Base-by-base conservation (phyloP, 2,113 vertebrate species). In the Phalacrocorax aristotelis region DNA sequence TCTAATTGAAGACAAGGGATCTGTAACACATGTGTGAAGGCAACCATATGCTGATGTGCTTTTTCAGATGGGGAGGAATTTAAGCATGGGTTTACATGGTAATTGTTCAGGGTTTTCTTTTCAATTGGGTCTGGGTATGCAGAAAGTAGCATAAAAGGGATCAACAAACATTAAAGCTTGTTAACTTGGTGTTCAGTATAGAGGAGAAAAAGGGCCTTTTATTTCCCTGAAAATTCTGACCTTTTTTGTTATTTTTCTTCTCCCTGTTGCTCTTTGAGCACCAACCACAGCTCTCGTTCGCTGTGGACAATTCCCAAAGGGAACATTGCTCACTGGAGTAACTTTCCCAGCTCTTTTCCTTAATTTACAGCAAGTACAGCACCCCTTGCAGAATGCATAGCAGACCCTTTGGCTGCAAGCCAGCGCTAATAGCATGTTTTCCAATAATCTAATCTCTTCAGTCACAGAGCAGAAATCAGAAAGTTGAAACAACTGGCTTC, bases 371-470 rank as follows among this genome's bases (percentile, higher is more conserved):
- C 2, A 4, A 91, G 42, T 65, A 82, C 74, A 91, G 96, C 93
- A 95, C 87, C 95, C 82, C 82, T 88, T 82, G 49, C 81, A 83
- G 96, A 91, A 95, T 54, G 87, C 42, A 55, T 23, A 93, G 81
- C 96, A 96, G 93, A 93, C 54, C 55, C 42, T 74, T 79, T 95
- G 96, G 94, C 93, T 3, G 9, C 42, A 77, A 83, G 96, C 96
- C 97, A 96, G 74, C 4, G 66, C 54, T 95, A 91, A 95, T 81
- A 93, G 77, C 69, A 44, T 91, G 84, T 93, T 96, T 95, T 95
- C 94, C 95, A 96, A 95, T 95, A 92, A 94, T 95, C 91, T 94
- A 94, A 97, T 95, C 91, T 97, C 65, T 87, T 76, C 76, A 88
- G 90, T 62, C 86, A 68, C 76, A 79, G 75, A 79, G 77, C 36